Conservation (phyloP, 1,140 invertebrate genomes). For the Phymastichus coffea region DNA sequence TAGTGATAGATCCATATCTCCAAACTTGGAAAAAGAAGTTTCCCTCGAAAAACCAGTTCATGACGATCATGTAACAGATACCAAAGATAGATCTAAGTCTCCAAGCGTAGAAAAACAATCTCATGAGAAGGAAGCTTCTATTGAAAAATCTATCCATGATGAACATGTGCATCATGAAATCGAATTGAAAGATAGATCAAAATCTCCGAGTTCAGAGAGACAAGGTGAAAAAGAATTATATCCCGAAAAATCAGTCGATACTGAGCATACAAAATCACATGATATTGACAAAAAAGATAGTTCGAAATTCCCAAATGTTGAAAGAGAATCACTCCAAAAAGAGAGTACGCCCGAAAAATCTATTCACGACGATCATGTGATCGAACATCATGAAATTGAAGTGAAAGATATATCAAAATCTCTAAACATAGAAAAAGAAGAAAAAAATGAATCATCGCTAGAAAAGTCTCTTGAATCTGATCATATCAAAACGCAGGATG, state of each 20-base stretch:
- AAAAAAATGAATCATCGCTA: conserved; percentile 3
- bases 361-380: conserved; percentile 4
- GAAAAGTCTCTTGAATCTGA: background rate
- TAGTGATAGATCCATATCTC: conserved; percentile 5
- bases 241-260: background rate
- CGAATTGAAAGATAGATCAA: background rate
- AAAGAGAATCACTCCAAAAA: background rate
- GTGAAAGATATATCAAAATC: background rate
- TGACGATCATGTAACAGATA: background rate
- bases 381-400: conserved; percentile 1
- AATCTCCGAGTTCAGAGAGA: conserved; percentile 10
- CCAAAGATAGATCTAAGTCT: conserved; percentile 4
- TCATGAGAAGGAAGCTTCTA: background rate
- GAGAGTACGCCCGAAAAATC: conserved; percentile 7
- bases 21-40: conserved; percentile 6
- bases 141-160: conserved; percentile 14
- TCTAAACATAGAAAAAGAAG: background rate
- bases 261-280: too few relatives aligned
- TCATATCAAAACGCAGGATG: too few relatives aligned
- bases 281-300: too few relatives aligned
- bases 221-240: background rate
- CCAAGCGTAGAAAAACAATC: conserved; percentile 15
- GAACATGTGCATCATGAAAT: background rate
- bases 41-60: background rate
- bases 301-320: too few relatives aligned